A percentile compares a stretch with the other conserved stretches of the same genome.
Evolutionary conservation across 2,888 invertebrate genomes (phyloP).

Genomic region (Limnephilus auricula): DNA sequence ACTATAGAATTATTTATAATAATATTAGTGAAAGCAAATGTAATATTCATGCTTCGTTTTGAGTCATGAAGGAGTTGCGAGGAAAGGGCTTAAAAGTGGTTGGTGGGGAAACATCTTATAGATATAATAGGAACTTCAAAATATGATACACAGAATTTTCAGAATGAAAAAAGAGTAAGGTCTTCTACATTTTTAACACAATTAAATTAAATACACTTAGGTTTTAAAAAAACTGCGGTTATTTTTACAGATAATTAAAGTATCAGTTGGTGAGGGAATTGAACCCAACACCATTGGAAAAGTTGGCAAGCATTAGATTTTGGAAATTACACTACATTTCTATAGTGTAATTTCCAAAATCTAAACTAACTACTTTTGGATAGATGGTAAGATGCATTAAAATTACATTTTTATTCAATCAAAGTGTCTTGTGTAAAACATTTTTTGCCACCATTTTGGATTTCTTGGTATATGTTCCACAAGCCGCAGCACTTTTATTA

Average conservation of each 20-base stretch:
- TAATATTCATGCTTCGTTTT: conserved; percentile 34
- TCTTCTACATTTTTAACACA: no score
- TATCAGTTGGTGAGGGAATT: not conserved
- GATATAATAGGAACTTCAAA: not conserved
- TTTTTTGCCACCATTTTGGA: no score
- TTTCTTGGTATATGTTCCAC: no score
- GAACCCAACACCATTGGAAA: not conserved
- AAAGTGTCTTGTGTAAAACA: no score
- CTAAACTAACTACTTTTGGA: no score
- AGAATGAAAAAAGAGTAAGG: no score
- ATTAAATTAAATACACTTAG: not conserved
- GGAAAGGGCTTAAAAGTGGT: not conserved
- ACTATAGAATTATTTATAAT: not conserved
- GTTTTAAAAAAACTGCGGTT: not conserved
- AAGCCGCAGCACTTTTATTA: no score
- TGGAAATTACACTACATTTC: no score
- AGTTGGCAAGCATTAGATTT: not conserved
- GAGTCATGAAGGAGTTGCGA: conserved; percentile 15
- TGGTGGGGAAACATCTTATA: conserved; percentile 25
- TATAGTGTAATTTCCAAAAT: no score
- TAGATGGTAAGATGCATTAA: no score
- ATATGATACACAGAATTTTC: not conserved
- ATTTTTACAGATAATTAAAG: not conserved
- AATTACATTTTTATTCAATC: no score
- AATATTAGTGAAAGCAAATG: conserved; percentile 42